Percentiles rank a stretch among this genome's conserved stretches.
Conservation (phyloP, 2,797 vertebrate species). For the Gephyroberyx darwinii region DNA sequence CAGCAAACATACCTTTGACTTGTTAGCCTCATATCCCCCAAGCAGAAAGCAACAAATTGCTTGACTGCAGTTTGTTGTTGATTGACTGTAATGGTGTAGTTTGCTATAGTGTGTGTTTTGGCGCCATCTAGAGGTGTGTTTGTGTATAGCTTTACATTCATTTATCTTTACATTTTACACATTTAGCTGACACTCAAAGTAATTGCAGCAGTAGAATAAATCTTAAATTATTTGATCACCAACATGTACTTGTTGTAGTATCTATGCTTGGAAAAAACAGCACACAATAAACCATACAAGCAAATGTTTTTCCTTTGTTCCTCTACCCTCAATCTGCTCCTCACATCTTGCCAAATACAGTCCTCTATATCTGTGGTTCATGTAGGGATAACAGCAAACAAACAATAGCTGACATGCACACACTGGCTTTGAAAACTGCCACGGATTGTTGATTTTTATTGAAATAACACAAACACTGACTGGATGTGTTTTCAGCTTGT, state of each 20-base stretch:
- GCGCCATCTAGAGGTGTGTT: conserved; percentile 44
- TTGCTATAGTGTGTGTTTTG: conserved; percentile 20
- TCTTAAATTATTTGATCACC: not conserved
- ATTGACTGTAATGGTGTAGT: not conserved
- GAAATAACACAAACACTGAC: not conserved
- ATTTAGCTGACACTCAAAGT: not conserved
- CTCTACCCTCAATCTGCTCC: no score
- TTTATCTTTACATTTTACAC: not conserved
- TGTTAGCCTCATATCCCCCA: conserved; percentile 30
- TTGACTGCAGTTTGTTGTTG: conserved; percentile 21
- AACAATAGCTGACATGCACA: no score
- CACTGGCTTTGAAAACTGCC: no score
- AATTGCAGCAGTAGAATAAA: not conserved
- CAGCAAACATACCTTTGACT: conserved; percentile 26
- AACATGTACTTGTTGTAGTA: no score
- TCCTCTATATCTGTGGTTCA: no score
- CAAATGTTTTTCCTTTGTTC: no score
- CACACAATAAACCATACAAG: no score
- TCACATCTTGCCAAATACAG: no score
- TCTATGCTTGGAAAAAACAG: no score
- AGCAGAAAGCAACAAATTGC: conserved; percentile 38
- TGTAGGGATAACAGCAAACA: no score
- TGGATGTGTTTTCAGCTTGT: not conserved
- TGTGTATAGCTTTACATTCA: not conserved
- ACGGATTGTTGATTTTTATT: not conserved